Evolutionary conservation across 2,888 invertebrate species (phyloP).

Genomic region (Escarpia spicata): DNA sequence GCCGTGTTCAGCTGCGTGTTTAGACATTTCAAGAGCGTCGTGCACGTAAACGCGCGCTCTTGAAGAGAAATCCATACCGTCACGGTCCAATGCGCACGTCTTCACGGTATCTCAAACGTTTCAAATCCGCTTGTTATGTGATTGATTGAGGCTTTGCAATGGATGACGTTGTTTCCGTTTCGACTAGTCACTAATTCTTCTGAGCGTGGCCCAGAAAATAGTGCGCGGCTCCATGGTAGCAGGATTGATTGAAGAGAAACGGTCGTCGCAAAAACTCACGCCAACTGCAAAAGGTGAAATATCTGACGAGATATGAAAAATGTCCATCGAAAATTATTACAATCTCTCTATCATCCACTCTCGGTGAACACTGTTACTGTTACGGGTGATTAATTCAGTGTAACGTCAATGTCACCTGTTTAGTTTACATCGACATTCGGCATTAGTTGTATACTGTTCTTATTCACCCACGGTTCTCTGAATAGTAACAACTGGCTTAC

Average conservation of each 20-base stretch:
- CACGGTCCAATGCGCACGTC: background rate
- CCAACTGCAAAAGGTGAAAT: background rate
- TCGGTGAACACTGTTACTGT: background rate
- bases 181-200: background rate
- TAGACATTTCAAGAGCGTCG: background rate
- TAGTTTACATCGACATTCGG: background rate
- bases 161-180: background rate
- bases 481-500: too few relatives aligned
- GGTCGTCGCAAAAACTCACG: background rate
- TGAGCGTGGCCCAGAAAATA: background rate
- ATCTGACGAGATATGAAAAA: background rate
- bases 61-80: slow-evolving; percentile 4
- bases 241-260: too few relatives aligned
- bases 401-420: background rate
- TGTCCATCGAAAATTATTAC: background rate
- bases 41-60: background rate
- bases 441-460: too few relatives aligned
- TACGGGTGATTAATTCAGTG: background rate
- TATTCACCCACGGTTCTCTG: too few relatives aligned
- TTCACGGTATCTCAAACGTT: background rate
- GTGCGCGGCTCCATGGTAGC: background rate
- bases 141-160: background rate
- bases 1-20: background rate
- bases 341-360: background rate
- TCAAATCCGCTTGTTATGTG: background rate